Evolutionary conservation across 2,113 vertebrate species (phyloP).

Genomic region (Paralichthys olivaceus): DNA sequence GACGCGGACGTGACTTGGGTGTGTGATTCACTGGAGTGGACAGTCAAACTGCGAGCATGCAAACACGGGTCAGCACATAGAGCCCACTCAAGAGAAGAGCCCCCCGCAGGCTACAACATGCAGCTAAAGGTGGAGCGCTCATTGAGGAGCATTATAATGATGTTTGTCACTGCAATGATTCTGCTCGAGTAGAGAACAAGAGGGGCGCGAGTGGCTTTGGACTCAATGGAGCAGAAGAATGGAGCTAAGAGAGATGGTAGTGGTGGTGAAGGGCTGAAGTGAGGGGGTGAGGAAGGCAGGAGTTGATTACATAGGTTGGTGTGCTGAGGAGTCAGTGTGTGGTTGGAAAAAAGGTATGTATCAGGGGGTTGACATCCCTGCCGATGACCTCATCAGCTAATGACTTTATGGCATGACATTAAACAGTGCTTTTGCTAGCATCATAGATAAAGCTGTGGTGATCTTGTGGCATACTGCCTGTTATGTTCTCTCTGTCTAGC

Average conservation of each 20-base stretch:
- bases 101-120: slow-evolving; percentile 60
- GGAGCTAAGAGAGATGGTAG: slow-evolving; percentile 53
- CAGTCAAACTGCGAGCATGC: slow-evolving; percentile 51
- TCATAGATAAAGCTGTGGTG: background rate
- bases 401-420: slow-evolving; percentile 40
- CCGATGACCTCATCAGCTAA: slow-evolving; percentile 36
- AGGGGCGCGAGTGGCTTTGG: slow-evolving; percentile 51
- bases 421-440: slow-evolving; percentile 6
- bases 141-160: slow-evolving; percentile 71
- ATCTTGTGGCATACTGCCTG: background rate
- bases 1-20: slow-evolving; percentile 29
- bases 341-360: slow-evolving; percentile 14
- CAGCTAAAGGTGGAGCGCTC: slow-evolving; percentile 71
- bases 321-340: slow-evolving; percentile 4
- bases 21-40: slow-evolving; percentile 56
- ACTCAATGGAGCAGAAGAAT: slow-evolving; percentile 75
- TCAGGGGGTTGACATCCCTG: background rate
- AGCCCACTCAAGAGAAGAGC: slow-evolving; percentile 57
- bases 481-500: background rate
- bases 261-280: background rate
- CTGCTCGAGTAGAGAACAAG: slow-evolving; percentile 72
- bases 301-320: slow-evolving; percentile 24
- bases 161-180: slow-evolving; percentile 76
- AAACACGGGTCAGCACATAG: slow-evolving; percentile 62
- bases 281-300: background rate